Conservation (phyloP, 2,797 vertebrate genomes). For the Caiman crocodilus region DNA sequence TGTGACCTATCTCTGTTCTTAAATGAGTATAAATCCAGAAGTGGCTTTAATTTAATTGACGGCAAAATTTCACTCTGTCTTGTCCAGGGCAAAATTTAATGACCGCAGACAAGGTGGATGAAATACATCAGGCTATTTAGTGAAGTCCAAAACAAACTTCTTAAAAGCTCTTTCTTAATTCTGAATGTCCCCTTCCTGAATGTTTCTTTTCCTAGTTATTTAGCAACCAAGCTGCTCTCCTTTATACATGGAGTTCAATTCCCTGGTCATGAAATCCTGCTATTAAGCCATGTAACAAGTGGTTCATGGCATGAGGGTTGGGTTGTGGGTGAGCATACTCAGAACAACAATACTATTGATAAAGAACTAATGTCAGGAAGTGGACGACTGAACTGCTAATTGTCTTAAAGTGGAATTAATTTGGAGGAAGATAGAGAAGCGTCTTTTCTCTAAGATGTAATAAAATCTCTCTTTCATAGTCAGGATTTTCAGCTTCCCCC, state of each 20-base stretch:
- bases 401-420: slow-evolving; percentile 54
- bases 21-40: neutral
- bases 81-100: neutral
- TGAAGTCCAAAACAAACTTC: slow-evolving; percentile 28
- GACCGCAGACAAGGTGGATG: neutral
- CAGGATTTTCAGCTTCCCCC: neutral
- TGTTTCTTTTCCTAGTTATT: neutral
- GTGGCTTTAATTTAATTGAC: neutral
- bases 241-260: neutral
- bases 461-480: neutral
- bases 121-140: slow-evolving; percentile 17
- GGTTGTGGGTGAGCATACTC: neutral
- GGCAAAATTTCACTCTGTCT: slow-evolving; percentile 15
- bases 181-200: slow-evolving; percentile 8
- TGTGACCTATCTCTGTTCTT: neutral
- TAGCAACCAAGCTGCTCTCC: neutral
- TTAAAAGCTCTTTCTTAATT: slow-evolving; percentile 22
- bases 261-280: neutral
- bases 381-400: slow-evolving; percentile 7
- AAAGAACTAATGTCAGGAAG: slow-evolving; percentile 38
- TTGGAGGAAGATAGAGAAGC: neutral
- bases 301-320: neutral
- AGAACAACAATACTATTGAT: slow-evolving; percentile 44
- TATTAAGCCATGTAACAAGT: slow-evolving; percentile 39
- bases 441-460: neutral